Base-by-base conservation (phyloP, 2,888 invertebrate species). In the Biston stratarius region DNA sequence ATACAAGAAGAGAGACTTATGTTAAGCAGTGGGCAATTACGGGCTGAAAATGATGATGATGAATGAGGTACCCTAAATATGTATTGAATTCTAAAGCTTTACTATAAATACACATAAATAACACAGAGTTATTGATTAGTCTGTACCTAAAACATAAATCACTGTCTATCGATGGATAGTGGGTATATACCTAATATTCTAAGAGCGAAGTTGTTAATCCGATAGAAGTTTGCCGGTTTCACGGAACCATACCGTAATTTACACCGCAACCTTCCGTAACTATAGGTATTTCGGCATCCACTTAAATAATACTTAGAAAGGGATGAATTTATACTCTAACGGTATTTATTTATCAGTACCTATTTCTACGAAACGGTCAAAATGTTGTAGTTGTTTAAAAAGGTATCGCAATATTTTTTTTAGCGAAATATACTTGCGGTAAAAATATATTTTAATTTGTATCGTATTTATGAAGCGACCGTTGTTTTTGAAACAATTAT, bases 201-300 rank as follows among this genome's bases (percentile, higher is more conserved):
- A 33, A 49, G 40, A 49, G 49, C 36, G 24, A 49, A 59, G 49
- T 59, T 49, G 59, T 51, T 49, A 59, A 59, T 59, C 59, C 33
- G 49, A 49, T 40, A 10, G 40, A 59, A 59, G 49, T 59, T 59
- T 15, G 38, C 15, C 42, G 59, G 49, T 51, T 59, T 48, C 49
- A 40, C 49, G 49, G 59, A 40, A n/a, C 57, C 12, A 34, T 34
- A 14, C n/a, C 40, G 59, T 59, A 59, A 49, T 49, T 59, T 59
- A 49, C 47, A 24, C 48, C 40, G 34, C 34, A 14, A 34, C 34
- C 15, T 11, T 57, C 44, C 47, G 44, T 42, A 34, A 51, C 51
- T 34, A 51, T 34, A 51, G 34, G 7, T 34, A 34, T 33, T 34
- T 38, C 6, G 9, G 38, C 9, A 38, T 38, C 38, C 38, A 6